Percentiles rank a stretch among this genome's conserved stretches.
Conservation (phyloP, 1,140 invertebrate genomes). For the Phthorimaea operculella region DNA sequence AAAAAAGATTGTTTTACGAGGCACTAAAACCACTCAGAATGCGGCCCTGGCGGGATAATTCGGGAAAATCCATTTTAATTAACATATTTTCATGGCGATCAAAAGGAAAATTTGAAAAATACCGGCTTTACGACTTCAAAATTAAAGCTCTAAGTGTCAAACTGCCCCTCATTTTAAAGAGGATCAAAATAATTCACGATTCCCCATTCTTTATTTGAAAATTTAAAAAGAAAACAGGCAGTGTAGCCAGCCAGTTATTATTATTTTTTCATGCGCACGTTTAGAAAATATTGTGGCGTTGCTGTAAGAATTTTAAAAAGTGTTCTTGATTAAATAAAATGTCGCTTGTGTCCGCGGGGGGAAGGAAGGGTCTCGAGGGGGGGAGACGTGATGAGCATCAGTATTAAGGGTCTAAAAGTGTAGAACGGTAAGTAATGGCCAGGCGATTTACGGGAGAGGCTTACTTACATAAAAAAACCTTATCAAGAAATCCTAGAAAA, state of each 20-base stretch:
- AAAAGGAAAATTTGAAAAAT: slow-evolving; percentile 7
- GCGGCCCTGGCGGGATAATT: slow-evolving; percentile 31
- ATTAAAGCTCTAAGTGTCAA: neutral
- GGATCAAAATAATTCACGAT: slow-evolving; percentile 1
- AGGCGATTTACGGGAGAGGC: slow-evolving; percentile 19
- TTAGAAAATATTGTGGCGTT: slow-evolving; percentile 52
- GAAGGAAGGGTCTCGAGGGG: slow-evolving; percentile 11
- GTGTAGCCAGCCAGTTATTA: slow-evolving; percentile 34
- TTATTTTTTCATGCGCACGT: slow-evolving; percentile 41
- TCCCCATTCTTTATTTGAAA: neutral
- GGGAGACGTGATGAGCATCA: slow-evolving; percentile 42
- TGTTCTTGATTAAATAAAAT: slow-evolving; percentile 62
- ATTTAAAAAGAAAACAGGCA: slow-evolving; percentile 27
- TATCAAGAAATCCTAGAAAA: too few relatives aligned
- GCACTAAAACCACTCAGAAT: slow-evolving; percentile 39
- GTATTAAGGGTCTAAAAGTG: slow-evolving; percentile 29
- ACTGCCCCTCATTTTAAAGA: neutral
- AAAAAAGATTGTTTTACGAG: slow-evolving; percentile 42
- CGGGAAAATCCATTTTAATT: slow-evolving; percentile 49
- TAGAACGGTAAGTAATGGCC: slow-evolving; percentile 37
- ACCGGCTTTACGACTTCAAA: neutral
- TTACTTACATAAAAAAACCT: neutral
- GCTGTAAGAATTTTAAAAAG: slow-evolving; percentile 57
- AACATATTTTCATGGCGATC: slow-evolving; percentile 23
- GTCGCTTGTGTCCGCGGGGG: slow-evolving; percentile 31